Conservation (phyloP, 2,888 invertebrate species). For the Polyommatus icarus region DNA sequence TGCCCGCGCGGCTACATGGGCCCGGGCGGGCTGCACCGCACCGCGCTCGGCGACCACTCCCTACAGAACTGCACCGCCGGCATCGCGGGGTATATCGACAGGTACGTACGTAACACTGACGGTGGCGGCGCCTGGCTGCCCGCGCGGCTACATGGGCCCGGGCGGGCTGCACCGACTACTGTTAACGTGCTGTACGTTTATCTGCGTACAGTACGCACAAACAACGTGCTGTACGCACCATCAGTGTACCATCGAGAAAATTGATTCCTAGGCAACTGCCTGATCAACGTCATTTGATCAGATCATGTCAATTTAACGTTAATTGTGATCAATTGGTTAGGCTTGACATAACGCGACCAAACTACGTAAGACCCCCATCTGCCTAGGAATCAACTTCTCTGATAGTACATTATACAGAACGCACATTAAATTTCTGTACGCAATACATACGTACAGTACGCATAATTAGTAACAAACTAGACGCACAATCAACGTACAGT, state of each 20-base stretch:
- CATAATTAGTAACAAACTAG: too few species aligned
- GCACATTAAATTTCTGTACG: not conserved
- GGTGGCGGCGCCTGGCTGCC: constrained; percentile 87
- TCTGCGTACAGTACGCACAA: not conserved
- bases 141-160: constrained; percentile 90
- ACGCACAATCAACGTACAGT: not conserved
- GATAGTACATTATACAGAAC: too few species aligned
- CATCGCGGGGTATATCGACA: constrained; percentile 90
- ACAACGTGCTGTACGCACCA: not conserved
- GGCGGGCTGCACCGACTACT: constrained; percentile 88
- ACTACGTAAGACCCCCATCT: too few species aligned
- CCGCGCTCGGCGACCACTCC: constrained; percentile 59
- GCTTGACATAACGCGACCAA: too few species aligned
- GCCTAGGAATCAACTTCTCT: too few species aligned
- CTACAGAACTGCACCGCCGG: constrained; percentile 90
- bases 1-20: constrained; percentile 92
- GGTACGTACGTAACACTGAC: constrained; percentile 82
- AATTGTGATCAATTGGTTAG: too few species aligned
- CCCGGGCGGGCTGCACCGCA: constrained; percentile 87
- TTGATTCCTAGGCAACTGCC: too few species aligned
- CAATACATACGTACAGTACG: not conserved
- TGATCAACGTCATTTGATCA: too few species aligned
- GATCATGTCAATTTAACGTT: too few species aligned
- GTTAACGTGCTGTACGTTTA: too few species aligned
- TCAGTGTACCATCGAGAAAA: too few species aligned